Percentiles rank a stretch among this genome's conserved stretches.
These are phyloP conservation scores for Danionella dracula DNA, from an alignment of 2,797 vertebrate species.

Conservation along the genomic window DNA sequence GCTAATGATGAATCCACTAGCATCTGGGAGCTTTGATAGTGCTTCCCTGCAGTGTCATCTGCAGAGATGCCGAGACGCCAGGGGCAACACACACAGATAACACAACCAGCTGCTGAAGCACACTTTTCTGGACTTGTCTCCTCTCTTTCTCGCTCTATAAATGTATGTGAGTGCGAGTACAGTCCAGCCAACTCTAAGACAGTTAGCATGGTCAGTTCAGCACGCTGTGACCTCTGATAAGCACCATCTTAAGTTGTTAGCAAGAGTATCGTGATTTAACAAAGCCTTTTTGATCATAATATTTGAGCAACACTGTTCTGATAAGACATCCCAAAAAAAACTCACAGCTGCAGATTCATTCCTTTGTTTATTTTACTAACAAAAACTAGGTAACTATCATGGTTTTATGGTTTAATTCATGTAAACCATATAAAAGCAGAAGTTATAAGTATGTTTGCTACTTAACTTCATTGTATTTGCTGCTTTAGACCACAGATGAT, in stretches of 20 bases:
- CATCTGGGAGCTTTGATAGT: conserved; percentile 40
- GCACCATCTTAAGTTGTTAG: not conserved
- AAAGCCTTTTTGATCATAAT: too few relatives aligned
- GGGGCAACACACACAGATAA: conserved; percentile 33
- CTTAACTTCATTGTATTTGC: too few relatives aligned
- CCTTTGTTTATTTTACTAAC: too few relatives aligned
- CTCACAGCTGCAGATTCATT: too few relatives aligned
- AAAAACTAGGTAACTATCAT: too few relatives aligned
- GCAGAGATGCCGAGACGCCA: conserved; percentile 37
- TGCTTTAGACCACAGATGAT: too few relatives aligned
- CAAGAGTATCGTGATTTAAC: not conserved
- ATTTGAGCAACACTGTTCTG: too few relatives aligned
- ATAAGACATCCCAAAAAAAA: too few relatives aligned
- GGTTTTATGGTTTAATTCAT: too few relatives aligned
- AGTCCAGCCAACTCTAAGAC: not conserved
- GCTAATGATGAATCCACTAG: conserved; percentile 34
- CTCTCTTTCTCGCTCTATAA: not conserved
- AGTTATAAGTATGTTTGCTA: too few relatives aligned
- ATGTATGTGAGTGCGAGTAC: not conserved
- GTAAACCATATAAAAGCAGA: too few relatives aligned
- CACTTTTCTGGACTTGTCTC: conserved; percentile 10
- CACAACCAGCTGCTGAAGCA: conserved; percentile 39
- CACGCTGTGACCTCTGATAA: not conserved
- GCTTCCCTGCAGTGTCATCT: conserved; percentile 25
- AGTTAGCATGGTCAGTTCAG: not conserved